Evolutionary conservation across 2,797 vertebrate genomes (phyloP), one percentile per base, ranked within the genome.

Genomic region (Xiphorhynchus erythropygius): DNA sequence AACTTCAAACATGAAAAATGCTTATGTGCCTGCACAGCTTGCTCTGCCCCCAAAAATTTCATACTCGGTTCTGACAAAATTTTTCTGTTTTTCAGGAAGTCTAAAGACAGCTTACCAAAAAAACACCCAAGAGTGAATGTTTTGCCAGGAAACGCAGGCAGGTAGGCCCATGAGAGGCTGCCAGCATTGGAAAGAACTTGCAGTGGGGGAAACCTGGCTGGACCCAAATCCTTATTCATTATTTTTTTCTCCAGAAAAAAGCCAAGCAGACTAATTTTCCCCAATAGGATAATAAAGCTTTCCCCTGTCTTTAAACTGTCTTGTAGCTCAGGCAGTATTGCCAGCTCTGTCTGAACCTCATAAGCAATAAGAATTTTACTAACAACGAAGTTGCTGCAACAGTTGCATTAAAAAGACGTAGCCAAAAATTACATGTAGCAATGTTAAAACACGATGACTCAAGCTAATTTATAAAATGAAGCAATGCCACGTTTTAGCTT

Each of bases 111-210:
- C 23, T 68, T 84, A 30, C 25, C 33, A 68, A 57, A 73, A 49
- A 19, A 63, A 56, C n/a, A 57, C 1, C 5, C 30, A 41, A 33
- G 37, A 87, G n/a, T 1, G 2, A 74, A 68, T 0, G 3, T 32
- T 55, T 19, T 65, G 53, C 19, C 50, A 30, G 21, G 56, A 90
- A 85, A 64, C 17, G 11, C 30, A 71, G 23, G 50, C 47, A 84
- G 62, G 22, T 2, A 0, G 27, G 55, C 25, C 62, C 3, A 0
- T 0, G 0, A 65, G 14, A 74, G 9, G 6, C 33, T 50, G 77
- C 11, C 37, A 52, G 50, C 10, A 9, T 1, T 30, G 30, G 24
- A 77, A 76, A 85, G 21, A 86, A 70, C 11, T 35, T 32, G 13
- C 16, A 39, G 24, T 5, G 2, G 16, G 7, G 22, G 3, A 80